These are phyloP conservation scores for Notodonta ziczac DNA, from an alignment of 2,888 invertebrate genomes.

Conservation along the genomic window DNA sequence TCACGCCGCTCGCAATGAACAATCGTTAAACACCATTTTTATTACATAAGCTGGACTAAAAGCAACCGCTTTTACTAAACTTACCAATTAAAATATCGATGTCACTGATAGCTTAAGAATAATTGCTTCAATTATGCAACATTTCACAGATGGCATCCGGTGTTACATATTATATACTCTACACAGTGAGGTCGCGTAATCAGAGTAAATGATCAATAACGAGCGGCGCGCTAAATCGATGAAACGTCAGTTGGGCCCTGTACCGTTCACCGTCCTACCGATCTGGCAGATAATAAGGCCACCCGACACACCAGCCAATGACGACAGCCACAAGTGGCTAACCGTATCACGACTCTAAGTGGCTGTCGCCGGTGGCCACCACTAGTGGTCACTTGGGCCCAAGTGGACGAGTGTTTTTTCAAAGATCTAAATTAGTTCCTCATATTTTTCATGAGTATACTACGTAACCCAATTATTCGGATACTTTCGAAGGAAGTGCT, in stretches of 20 bases:
- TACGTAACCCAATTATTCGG: too few relatives aligned
- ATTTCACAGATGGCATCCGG: slow-evolving; percentile 49
- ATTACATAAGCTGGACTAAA: not conserved
- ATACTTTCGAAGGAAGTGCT: too few relatives aligned
- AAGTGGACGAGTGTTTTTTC: too few relatives aligned
- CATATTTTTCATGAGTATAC: too few relatives aligned
- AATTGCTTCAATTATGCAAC: slow-evolving; percentile 53
- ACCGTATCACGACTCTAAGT: not conserved
- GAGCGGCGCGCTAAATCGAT: slow-evolving; percentile 58
- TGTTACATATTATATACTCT: slow-evolving; percentile 40
- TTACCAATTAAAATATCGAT: slow-evolving; percentile 40
- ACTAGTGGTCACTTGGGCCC: too few relatives aligned
- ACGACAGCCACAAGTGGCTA: not conserved
- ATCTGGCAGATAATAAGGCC: slow-evolving; percentile 58
- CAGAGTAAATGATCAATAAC: slow-evolving; percentile 61
- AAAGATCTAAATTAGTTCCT: too few relatives aligned
- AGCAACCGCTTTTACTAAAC: slow-evolving; percentile 27
- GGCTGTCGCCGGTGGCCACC: not conserved
- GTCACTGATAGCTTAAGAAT: slow-evolving; percentile 38
- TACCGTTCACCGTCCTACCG: slow-evolving; percentile 47
- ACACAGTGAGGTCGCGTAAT: slow-evolving; percentile 47
- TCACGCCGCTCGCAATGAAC: not conserved
- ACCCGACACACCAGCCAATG: not conserved
- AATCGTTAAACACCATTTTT: not conserved
- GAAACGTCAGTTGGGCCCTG: slow-evolving; percentile 44